Conservation (phyloP, 2,113 vertebrate genomes). For the Xenus cinereus region DNA sequence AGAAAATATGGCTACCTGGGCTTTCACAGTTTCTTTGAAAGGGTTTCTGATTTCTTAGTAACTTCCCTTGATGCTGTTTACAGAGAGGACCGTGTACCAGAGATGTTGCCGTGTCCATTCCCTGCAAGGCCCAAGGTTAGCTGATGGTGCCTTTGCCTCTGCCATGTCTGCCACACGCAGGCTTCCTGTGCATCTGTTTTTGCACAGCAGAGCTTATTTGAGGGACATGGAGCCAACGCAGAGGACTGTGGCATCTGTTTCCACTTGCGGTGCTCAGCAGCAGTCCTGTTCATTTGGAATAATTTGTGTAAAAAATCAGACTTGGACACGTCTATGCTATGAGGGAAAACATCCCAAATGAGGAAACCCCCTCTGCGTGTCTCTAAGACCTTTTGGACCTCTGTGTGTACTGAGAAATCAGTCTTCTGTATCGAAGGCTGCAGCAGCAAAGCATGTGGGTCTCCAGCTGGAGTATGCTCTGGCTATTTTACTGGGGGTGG, state of each 20-base stretch:
- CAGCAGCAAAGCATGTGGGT: neutral
- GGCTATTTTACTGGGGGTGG: neutral
- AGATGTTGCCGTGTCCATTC: accelerated
- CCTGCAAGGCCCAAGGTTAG: neutral
- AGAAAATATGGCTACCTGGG: neutral
- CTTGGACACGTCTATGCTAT: neutral
- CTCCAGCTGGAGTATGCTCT: neutral
- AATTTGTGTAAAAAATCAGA: neutral
- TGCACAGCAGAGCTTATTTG: neutral
- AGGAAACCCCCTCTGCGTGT: neutral
- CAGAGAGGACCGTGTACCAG: neutral
- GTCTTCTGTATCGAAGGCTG: neutral
- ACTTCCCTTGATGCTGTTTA: neutral
- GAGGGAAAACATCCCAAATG: neutral
- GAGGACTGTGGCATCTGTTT: neutral
- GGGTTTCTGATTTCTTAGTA: neutral
- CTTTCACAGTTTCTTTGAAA: neutral
- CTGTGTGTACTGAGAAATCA: neutral
- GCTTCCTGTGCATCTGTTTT: neutral
- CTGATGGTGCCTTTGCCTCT: neutral
- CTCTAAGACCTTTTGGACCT: neutral
- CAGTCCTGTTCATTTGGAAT: neutral
- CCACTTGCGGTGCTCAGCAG: neutral
- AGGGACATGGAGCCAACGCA: accelerated
- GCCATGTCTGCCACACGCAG: neutral